Evolutionary conservation across 2,888 invertebrate genomes (phyloP).

Genomic region (Caenorhabditis japonica): DNA sequence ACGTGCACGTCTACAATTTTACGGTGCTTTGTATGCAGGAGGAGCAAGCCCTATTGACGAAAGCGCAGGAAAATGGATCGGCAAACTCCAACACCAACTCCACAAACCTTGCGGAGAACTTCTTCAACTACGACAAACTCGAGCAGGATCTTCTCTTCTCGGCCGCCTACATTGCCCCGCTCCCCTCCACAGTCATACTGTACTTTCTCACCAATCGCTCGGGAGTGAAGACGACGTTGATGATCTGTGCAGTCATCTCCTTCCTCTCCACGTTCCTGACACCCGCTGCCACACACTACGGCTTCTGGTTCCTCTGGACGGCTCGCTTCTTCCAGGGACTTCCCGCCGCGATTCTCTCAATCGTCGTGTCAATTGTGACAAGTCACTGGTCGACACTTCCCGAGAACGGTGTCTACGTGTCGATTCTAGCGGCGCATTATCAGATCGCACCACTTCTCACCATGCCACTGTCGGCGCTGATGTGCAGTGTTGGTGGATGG

Average conservation of each 20-base stretch:
- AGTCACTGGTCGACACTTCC: slow-evolving; percentile 58
- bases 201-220: slow-evolving; percentile 44
- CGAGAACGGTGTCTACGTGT: slow-evolving; percentile 58
- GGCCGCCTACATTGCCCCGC: slow-evolving; percentile 51
- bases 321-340: slow-evolving; percentile 56
- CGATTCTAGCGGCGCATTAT: slow-evolving; percentile 56
- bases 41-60: slow-evolving; percentile 31
- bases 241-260: slow-evolving; percentile 54
- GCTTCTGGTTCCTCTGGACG: slow-evolving; percentile 52
- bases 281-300: slow-evolving; percentile 53
- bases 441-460: slow-evolving; percentile 59
- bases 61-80: no score
- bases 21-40: slow-evolving; percentile 57
- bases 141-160: slow-evolving; percentile 52
- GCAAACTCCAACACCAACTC: no score
- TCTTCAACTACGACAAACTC: slow-evolving; percentile 44
- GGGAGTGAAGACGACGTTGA: slow-evolving; percentile 50
- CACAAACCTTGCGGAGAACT: no score
- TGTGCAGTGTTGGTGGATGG: slow-evolving; percentile 59
- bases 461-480: slow-evolving; percentile 56
- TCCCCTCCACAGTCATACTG: slow-evolving; percentile 44
- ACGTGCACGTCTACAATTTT: slow-evolving; percentile 56
- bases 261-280: slow-evolving; percentile 54
- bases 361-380: slow-evolving; percentile 49
- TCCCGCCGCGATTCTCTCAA: slow-evolving; percentile 41